phyloP scores from a whole-genome alignment of 2,113 vertebrate genomes.

The Xiphophorus hellerii region DNA sequence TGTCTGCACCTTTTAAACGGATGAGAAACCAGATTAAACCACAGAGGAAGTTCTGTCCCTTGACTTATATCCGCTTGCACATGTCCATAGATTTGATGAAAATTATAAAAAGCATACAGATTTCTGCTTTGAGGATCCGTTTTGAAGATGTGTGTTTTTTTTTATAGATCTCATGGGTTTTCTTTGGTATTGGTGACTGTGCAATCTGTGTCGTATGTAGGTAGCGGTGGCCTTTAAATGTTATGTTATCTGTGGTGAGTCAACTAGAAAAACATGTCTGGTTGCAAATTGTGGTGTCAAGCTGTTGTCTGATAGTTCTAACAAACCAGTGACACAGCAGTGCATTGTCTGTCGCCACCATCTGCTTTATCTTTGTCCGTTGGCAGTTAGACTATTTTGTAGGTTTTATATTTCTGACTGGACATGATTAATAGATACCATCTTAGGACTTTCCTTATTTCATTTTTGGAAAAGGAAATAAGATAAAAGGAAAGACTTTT shows the following conservation, averaged over 20 bases:
- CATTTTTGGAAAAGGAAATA: neutral
- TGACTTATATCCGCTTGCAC: too few species aligned
- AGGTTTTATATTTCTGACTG: neutral
- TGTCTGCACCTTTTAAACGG: too few species aligned
- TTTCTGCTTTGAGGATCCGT: neutral
- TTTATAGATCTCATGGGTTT: neutral
- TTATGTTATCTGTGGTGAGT: constrained; percentile 43
- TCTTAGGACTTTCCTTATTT: neutral
- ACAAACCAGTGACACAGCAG: constrained; percentile 5
- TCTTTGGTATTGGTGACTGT: constrained; percentile 9
- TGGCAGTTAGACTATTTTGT: neutral
- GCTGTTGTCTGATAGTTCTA: constrained; percentile 13
- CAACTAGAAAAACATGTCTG: constrained; percentile 18
- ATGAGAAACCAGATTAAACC: too few species aligned
- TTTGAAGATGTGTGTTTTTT: too few species aligned
- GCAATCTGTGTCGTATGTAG: constrained; percentile 4
- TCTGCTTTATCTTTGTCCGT: neutral
- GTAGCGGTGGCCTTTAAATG: neutral
- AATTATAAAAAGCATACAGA: neutral
- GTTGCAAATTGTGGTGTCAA: neutral
- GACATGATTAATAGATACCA: neutral
- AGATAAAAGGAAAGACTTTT: neutral
- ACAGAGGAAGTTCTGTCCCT: too few species aligned
- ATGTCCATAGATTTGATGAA: neutral
- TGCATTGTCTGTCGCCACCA: neutral